Evolutionary conservation across 2,113 vertebrate genomes (phyloP).

Genomic region (Rhinichthys klamathensis): DNA sequence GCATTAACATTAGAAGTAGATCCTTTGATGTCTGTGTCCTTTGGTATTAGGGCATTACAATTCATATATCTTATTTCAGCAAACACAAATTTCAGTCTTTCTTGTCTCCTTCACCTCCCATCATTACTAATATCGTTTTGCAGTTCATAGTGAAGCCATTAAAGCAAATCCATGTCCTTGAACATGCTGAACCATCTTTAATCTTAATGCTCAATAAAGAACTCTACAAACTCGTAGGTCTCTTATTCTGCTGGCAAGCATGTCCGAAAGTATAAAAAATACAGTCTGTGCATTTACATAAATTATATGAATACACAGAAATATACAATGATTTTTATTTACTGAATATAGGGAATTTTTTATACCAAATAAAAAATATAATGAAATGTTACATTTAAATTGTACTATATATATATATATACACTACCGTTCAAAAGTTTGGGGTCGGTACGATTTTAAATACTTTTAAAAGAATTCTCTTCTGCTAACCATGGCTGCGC

Average conservation of each 20-base stretch:
- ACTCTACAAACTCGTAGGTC: not conserved
- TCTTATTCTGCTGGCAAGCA: not conserved
- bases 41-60: not conserved
- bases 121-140: not conserved
- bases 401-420: too few species aligned
- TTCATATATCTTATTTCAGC: not conserved
- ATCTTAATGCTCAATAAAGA: constrained; percentile 27
- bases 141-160: constrained; percentile 1
- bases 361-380: not conserved
- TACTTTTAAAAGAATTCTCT: too few species aligned
- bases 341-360: not conserved
- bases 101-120: not conserved
- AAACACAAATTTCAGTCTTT: not conserved
- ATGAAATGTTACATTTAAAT: not conserved
- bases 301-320: not conserved
- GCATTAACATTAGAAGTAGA: not conserved
- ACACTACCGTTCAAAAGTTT: too few species aligned
- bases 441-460: too few species aligned
- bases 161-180: not conserved
- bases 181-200: not conserved
- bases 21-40: not conserved
- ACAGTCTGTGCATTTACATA: not conserved
- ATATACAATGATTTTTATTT: not conserved
- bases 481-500: too few species aligned
- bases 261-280: not conserved